These are phyloP conservation scores for Mycalesis mineus DNA, from an alignment of 2,888 invertebrate genomes.

Conservation along the genomic window DNA sequence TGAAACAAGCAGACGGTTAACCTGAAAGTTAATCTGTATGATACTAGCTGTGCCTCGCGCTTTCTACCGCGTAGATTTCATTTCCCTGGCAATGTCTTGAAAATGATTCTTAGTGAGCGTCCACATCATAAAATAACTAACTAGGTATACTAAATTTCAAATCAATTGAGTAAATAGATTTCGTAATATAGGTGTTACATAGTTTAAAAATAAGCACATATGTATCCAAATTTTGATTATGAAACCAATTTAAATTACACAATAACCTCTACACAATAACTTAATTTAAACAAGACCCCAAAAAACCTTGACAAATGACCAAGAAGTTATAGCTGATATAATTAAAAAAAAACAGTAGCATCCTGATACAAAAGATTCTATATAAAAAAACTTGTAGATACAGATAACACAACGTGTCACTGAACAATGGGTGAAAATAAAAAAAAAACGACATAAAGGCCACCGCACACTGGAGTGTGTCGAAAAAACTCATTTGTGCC, in stretches of 20 bases:
- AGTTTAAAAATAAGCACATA: too few relatives aligned
- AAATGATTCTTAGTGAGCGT: too few relatives aligned
- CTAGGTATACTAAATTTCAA: too few relatives aligned
- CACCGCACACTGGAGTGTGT: conserved; percentile 41
- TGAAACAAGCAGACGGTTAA: too few relatives aligned
- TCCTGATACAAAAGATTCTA: conserved; percentile 6
- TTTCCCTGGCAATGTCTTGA: too few relatives aligned
- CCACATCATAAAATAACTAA: too few relatives aligned
- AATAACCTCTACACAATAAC: not conserved
- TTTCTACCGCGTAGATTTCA: too few relatives aligned
- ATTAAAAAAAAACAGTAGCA: conserved; percentile 13
- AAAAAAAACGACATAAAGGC: conserved; percentile 35
- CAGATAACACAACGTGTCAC: conserved; percentile 28
- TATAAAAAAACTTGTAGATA: conserved; percentile 14
- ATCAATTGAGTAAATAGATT: too few relatives aligned
- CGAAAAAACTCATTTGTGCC: conserved; percentile 52
- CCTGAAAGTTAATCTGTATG: too few relatives aligned
- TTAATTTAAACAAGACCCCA: not conserved
- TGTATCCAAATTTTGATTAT: too few relatives aligned
- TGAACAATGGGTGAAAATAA: conserved; percentile 29
- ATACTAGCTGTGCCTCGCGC: too few relatives aligned
- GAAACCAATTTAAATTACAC: not conserved
- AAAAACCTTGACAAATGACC: conserved; percentile 1
- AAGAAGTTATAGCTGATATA: not conserved
- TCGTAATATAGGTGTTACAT: too few relatives aligned